phyloP scores from a whole-genome alignment of 1,140 invertebrate species.

The Centruroides sculpturatus region DNA sequence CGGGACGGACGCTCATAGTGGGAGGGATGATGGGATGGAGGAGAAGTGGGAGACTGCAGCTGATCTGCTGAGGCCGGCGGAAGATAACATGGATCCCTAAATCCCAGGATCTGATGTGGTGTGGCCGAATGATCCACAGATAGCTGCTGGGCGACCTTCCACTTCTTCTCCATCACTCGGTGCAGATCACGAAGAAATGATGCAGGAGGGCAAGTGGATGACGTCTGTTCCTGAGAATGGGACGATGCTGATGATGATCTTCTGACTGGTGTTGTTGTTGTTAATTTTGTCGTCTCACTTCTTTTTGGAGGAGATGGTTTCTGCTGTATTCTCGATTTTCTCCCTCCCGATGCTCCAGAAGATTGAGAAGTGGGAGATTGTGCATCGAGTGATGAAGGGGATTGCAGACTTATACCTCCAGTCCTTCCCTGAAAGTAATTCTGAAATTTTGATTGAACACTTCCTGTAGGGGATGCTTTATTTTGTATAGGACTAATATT shows the following conservation, averaged over 20 bases:
- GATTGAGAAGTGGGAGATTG: conserved; percentile 10
- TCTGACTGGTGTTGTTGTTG: conserved; percentile 3
- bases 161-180: conserved; percentile 81
- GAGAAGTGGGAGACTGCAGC: conserved; percentile 27
- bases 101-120: conserved; percentile 78
- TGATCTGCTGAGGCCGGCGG: conserved; percentile 7
- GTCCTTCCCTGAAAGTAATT: background rate
- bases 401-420: conserved; percentile 21
- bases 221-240: background rate
- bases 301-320: conserved; percentile 21
- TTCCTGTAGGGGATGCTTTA: background rate
- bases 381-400: conserved; percentile 42
- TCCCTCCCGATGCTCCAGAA: conserved; percentile 15
- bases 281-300: conserved; percentile 43
- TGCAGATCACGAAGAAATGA: conserved; percentile 76
- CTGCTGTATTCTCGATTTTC: conserved; percentile 1
- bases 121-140: conserved; percentile 66
- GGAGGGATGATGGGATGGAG: conserved; percentile 42
- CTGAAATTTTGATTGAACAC: too few species aligned
- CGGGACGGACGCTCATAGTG: conserved; percentile 5
- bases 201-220: conserved; percentile 41
- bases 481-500: background rate
- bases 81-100: conserved; percentile 36
- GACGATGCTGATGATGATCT: background rate
- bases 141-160: conserved; percentile 76